phyloP scores from a whole-genome alignment of 2,113 vertebrate species.

The Myotis davidii region DNA sequence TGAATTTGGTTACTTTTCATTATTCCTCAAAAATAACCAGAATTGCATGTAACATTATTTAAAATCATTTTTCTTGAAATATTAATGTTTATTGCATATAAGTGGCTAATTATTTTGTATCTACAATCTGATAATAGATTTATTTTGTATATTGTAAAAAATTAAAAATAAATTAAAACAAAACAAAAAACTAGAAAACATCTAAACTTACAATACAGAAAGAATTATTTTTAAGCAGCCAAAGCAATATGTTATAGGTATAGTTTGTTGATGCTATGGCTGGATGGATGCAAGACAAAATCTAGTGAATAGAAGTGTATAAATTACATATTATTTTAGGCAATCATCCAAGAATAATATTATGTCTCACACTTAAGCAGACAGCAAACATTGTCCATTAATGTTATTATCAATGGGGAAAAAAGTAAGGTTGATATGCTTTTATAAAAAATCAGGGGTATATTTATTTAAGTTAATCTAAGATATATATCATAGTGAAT shows the following conservation, averaged over 20 bases:
- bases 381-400: not conserved
- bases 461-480: not conserved
- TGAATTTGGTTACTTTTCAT: not conserved
- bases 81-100: too few relatives aligned
- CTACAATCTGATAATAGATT: too few relatives aligned
- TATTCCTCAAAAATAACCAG: not conserved
- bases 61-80: too few relatives aligned
- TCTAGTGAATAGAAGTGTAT: not conserved
- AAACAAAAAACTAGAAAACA: not conserved
- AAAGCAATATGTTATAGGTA: not conserved
- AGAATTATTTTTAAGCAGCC: not conserved
- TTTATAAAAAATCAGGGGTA: not conserved
- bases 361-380: not conserved
- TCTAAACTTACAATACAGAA: not conserved
- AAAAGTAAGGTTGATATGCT: not conserved
- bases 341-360: not conserved
- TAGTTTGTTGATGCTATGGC: not conserved
- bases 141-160: too few relatives aligned
- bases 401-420: not conserved
- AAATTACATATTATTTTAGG: not conserved
- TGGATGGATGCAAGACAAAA: not conserved
- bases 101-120: too few relatives aligned
- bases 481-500: not conserved
- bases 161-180: too few relatives aligned
- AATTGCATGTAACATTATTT: too few relatives aligned